phyloP scores from a whole-genome alignment of 2,888 invertebrate species.

The Phyto melanocephala region DNA sequence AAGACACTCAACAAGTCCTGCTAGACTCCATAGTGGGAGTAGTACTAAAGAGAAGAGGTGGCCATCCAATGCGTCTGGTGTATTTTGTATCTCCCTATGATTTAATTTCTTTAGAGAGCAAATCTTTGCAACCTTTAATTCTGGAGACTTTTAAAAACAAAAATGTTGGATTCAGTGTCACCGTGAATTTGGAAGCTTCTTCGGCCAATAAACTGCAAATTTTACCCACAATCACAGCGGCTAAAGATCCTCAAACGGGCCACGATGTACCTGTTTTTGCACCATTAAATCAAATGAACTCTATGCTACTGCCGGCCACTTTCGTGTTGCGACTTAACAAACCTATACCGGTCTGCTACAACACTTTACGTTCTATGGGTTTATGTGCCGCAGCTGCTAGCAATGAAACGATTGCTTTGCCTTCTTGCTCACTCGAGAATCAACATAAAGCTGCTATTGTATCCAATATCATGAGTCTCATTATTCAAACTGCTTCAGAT shows the following conservation, averaged over 20 bases:
- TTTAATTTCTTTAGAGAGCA: constrained; percentile 87
- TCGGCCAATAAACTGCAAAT: constrained; percentile 84
- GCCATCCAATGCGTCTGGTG: constrained; percentile 95
- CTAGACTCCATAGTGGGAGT: constrained; percentile 94
- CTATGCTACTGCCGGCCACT: constrained; percentile 92
- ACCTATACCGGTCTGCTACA: constrained; percentile 91
- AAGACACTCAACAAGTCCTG: constrained; percentile 84
- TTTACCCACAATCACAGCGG: constrained; percentile 73
- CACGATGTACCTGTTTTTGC: constrained; percentile 88
- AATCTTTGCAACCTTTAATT: constrained; percentile 86
- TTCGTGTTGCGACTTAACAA: constrained; percentile 90
- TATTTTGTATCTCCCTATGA: constrained; percentile 97
- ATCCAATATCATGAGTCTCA: constrained; percentile 80
- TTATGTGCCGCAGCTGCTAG: constrained; percentile 46
- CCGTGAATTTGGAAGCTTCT: constrained; percentile 93
- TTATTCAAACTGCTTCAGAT: constrained; percentile 88
- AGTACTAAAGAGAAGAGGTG: constrained; percentile 89
- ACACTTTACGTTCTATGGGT: constrained; percentile 84
- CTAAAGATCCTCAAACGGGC: constrained; percentile 79
- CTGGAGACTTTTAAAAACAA: constrained; percentile 85
- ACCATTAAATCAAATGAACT: constrained; percentile 89
- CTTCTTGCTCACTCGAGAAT: constrained; percentile 39
- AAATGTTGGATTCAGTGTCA: constrained; percentile 90
- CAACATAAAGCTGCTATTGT: constrained; percentile 54
- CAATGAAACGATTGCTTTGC: constrained; percentile 35